Evolutionary conservation across 1,140 invertebrate genomes (phyloP), one percentile per base, ranked within the genome.

Genomic region (Achroia grisella): DNA sequence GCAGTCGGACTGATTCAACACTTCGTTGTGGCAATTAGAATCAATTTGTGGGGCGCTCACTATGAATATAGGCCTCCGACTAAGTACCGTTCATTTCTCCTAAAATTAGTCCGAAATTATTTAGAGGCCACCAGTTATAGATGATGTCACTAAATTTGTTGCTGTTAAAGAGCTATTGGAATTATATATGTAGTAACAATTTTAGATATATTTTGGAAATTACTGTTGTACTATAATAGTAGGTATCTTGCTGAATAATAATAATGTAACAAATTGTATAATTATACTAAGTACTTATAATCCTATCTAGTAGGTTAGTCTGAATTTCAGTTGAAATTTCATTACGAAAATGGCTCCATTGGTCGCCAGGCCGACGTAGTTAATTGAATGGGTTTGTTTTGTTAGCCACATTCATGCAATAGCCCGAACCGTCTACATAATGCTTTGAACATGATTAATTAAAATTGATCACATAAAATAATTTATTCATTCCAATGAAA

Each of bases 11-110:
- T 81, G 77, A 84, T 84, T 84, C 80, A 84, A 76, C 80, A 75
- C 80, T 84, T 81, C 69, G 75, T 81, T 79, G 71, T 52, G 69
- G 80, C 80, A 84, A 84, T 84, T 84, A 84, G 76, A 75, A 70
- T 66, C 80, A 78, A 84, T 84, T 84, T 80, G 71, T 54, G 61
- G 58, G 47, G 50, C 56, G 57, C 60, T 59, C 65, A 46, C 59
- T 71, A 76, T 73, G 66, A 69, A 66, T 70, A 70, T 72, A 63
- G 56, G 52, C 53, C 47, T 49, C 59, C 56, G 59, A 62, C 56
- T 59, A 73, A 80, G 74, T 72, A 75, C 72, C 63, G 61, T 70
- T 71, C 59, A 52, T 69, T 75, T 76, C 64, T 70, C 50, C 56
- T 39, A 27, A 51, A 74, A 77, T 69, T 82, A 71, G 70, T 45